Evolutionary conservation across 2,113 vertebrate species (phyloP), one percentile per base, ranked within the genome.

Genomic region (Atlantisia rogersi): DNA sequence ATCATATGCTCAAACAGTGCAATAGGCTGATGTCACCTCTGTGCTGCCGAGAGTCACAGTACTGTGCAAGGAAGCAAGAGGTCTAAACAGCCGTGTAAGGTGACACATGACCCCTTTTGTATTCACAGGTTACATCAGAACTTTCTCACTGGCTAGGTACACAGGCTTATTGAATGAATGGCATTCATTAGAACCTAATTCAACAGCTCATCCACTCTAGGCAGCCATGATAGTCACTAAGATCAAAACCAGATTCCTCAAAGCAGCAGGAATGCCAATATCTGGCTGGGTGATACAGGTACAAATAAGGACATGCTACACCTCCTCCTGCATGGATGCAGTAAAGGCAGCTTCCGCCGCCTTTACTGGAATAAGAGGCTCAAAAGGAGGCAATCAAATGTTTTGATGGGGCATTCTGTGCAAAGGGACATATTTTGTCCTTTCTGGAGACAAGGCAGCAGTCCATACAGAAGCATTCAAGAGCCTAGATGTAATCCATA

Each of bases 41-140:
- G 0, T 2, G 6, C 5, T 60, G 28, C 48, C 35, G 7, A 25
- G 31, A 65, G 40, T 26, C 40, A 9, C 28, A 40, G 10, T 26
- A 65, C 0, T 16, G 16, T 79, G n/a, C 53, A 88, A 73, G 32
- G 17, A 84, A 56, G 31, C 26, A 62, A 60, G 58, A 60, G 17
- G 7, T 19, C 9, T 11, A 52, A 89, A 79, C 35, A 46, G 31
- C 25, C 3, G 9, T 6, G 16, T 44, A 70, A 48, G 50, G 0
- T 68, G 28, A 68, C 3, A 2, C 2, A 19, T 3, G 3, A 22
- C 4, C 17, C 9, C 11, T 59, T 93, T 83, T 65, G 18, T 58
- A 74, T 78, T 37, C 64, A n/a, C 0, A 2, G 24, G 6, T 78
- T 55, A 73, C 15, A 9, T 42, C 46, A 75, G 56, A 94, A 59